Percentiles rank a stretch among this genome's conserved stretches.
phyloP scores from a whole-genome alignment of 2,888 invertebrate species.

The Synanthedon myopaeformis region DNA sequence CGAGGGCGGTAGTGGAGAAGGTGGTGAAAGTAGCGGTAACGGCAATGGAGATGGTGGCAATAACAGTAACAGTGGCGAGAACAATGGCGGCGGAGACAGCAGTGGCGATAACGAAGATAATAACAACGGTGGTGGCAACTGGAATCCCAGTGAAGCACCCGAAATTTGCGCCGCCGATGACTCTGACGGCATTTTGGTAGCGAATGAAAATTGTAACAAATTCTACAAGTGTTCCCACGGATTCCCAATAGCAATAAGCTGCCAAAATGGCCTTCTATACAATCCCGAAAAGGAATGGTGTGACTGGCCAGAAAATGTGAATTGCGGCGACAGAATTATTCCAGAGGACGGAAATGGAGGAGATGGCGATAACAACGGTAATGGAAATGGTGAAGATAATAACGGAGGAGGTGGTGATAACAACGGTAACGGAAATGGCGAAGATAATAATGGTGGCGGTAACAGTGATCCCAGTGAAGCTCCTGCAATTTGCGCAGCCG shows the following conservation, averaged over 20 bases:
- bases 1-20: conserved; percentile 7
- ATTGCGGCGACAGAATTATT: conserved; percentile 17
- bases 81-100: conserved; percentile 3
- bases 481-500: conserved; percentile 17
- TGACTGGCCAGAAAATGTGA: conserved; percentile 23
- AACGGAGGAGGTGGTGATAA: conserved; percentile 1
- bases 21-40: conserved; percentile 4
- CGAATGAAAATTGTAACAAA: conserved; percentile 28
- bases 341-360: conserved; percentile 6
- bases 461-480: conserved; percentile 21
- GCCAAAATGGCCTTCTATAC: conserved; percentile 18
- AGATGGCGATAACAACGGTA: conserved; percentile 2
- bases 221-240: conserved; percentile 21
- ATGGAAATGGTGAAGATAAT: conserved; percentile 3
- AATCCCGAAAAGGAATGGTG: conserved; percentile 18
- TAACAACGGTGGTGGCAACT: conserved; percentile 8
- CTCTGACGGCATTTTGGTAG: conserved; percentile 21
- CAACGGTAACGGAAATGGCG: conserved; percentile 1
- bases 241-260: conserved; percentile 13
- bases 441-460: conserved; percentile 5
- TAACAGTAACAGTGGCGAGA: conserved; percentile 1
- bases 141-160: conserved; percentile 8
- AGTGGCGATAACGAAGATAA: conserved; percentile 10
- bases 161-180: conserved; percentile 17
- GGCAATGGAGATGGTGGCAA: conserved; percentile 3